Percentiles rank a stretch among this genome's conserved stretches.
These are phyloP conservation scores for Rhagoletis pomonella DNA, from an alignment of 1,140 invertebrate genomes.

Conservation along the genomic window DNA sequence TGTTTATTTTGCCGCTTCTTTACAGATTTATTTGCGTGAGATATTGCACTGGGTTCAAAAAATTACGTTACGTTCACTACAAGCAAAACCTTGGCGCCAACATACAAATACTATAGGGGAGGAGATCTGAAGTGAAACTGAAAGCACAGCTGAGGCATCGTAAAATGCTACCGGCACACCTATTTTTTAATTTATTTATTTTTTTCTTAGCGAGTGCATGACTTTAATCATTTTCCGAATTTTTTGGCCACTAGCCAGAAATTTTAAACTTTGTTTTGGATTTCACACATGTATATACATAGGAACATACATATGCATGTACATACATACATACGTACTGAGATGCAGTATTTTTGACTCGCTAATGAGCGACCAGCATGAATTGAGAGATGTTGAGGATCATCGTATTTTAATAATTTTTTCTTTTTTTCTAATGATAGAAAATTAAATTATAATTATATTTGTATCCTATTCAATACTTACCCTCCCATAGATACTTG, in stretches of 20 bases:
- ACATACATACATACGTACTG: not conserved
- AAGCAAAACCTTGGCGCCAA: too few species aligned
- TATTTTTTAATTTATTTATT: not conserved
- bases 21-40: too few species aligned
- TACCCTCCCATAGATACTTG: conserved; percentile 88
- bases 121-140: not conserved
- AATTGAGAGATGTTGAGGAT: too few species aligned
- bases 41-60: too few species aligned
- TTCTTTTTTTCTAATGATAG: too few species aligned
- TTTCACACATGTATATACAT: not conserved
- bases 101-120: too few species aligned
- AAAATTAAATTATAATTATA: not conserved
- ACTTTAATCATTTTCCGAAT: not conserved
- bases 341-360: not conserved
- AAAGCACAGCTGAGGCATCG: not conserved
- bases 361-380: not conserved
- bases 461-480: conserved; percentile 54
- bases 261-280: too few species aligned
- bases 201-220: conserved; percentile 25
- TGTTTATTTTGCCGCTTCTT: too few species aligned
- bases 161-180: not conserved
- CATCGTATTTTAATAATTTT: too few species aligned
- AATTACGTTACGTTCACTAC: too few species aligned
- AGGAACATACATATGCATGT: too few species aligned
- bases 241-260: not conserved